Conservation (phyloP, 2,797 vertebrate genomes). For the Mormyrus hasselquistii region DNA sequence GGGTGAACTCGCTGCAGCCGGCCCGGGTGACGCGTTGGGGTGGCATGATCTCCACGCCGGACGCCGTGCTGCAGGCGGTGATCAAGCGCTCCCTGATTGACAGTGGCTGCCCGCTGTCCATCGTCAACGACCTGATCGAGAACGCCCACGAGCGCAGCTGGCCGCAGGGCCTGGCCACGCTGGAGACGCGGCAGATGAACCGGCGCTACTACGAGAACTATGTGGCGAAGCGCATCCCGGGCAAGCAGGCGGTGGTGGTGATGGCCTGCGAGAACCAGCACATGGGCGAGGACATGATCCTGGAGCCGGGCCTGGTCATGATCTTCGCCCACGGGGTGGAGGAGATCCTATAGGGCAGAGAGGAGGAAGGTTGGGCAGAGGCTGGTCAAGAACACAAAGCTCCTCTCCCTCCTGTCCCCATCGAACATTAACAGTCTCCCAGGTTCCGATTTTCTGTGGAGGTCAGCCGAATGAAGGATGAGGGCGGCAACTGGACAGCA, state of each 20-base stretch:
- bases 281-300: slow-evolving; percentile 98
- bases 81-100: slow-evolving; percentile 96
- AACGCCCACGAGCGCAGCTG: slow-evolving; percentile 97
- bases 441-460: not conserved
- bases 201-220: slow-evolving; percentile 98
- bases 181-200: slow-evolving; percentile 97
- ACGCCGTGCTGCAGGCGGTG: slow-evolving; percentile 90
- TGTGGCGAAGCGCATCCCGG: slow-evolving; percentile 94
- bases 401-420: not conserved
- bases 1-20: slow-evolving; percentile 95
- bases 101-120: slow-evolving; percentile 91
- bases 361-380: not conserved
- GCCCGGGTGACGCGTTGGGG: slow-evolving; percentile 96
- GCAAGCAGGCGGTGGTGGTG: slow-evolving; percentile 96
- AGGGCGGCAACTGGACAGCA: not conserved
- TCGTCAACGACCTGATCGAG: slow-evolving; percentile 93
- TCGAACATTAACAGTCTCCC: not conserved
- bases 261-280: slow-evolving; percentile 99
- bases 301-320: slow-evolving; percentile 95
- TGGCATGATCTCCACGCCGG: slow-evolving; percentile 96
- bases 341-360: slow-evolving; percentile 17
- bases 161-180: slow-evolving; percentile 93
- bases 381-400: not conserved
- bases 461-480: not conserved
- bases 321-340: slow-evolving; percentile 96